These are phyloP conservation scores for Acrocephalus arundinaceus DNA, from an alignment of 2,113 vertebrate genomes.

Conservation along the genomic window DNA sequence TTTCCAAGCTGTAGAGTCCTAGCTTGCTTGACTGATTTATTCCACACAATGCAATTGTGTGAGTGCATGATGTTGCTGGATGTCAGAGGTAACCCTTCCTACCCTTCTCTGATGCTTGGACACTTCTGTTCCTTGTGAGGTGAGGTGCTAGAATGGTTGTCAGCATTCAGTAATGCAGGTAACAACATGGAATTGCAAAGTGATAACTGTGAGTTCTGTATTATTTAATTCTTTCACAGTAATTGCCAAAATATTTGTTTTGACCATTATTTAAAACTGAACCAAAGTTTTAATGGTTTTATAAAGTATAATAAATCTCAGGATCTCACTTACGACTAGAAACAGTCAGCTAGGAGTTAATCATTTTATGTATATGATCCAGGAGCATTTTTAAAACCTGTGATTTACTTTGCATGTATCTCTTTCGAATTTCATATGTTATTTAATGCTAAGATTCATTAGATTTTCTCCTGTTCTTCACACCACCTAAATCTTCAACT, in stretches of 20 bases:
- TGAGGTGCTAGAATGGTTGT: not conserved
- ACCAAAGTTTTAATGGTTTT: not conserved
- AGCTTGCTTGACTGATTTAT: not conserved
- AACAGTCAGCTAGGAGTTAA: not conserved
- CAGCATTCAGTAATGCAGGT: not conserved
- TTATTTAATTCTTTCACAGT: not conserved
- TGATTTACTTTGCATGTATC: not conserved
- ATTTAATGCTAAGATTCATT: not conserved
- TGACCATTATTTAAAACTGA: not conserved
- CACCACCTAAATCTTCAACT: not conserved
- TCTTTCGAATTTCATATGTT: not conserved
- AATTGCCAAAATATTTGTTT: not conserved
- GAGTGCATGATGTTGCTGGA: not conserved
- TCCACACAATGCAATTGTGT: not conserved
- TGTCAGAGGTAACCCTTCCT: not conserved
- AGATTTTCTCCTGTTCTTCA: not conserved
- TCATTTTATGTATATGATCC: not conserved
- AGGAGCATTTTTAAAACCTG: not conserved
- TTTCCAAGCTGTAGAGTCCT: not conserved
- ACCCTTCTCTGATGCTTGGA: not conserved
- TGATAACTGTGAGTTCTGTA: fast-evolving
- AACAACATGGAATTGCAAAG: not conserved
- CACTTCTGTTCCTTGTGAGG: not conserved
- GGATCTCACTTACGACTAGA: not conserved
- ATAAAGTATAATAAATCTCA: not conserved